Conservation (phyloP, 2,888 invertebrate genomes). For the Myathropa florea region DNA sequence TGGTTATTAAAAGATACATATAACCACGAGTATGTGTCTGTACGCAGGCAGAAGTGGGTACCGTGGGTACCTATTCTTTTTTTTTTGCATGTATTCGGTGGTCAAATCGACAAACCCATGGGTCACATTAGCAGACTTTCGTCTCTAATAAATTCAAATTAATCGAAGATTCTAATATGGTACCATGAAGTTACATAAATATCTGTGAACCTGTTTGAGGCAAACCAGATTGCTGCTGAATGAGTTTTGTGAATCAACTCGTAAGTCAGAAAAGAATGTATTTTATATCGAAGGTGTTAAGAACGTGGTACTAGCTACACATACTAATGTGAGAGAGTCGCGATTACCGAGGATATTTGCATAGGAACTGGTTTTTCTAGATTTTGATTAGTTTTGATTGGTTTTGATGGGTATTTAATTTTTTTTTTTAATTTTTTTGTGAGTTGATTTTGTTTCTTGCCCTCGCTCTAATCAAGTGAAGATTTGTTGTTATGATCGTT, state of each 20-base stretch:
- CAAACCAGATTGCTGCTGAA: conserved; percentile 20
- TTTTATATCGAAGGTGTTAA: conserved; percentile 16
- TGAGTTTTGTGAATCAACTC: conserved; percentile 40
- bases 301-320: not conserved
- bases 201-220: conserved; percentile 31
- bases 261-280: conserved; percentile 5
- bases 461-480: not conserved
- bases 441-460: not conserved
- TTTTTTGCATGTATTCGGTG: not conserved
- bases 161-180: conserved; percentile 21
- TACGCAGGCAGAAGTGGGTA: not conserved
- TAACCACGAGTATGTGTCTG: not conserved
- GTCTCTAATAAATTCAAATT: conserved; percentile 42
- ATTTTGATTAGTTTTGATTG: not conserved
- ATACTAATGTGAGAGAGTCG: conserved; percentile 5
- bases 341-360: not conserved
- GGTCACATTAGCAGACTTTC: not conserved
- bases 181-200: conserved; percentile 22
- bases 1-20: not conserved
- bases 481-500: not conserved
- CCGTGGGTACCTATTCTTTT: no score
- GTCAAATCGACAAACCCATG: conserved; percentile 32
- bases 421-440: not conserved
- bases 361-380: conserved; percentile 6
- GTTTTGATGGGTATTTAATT: not conserved